Percentiles rank a stretch among this genome's conserved stretches.
Conservation (phyloP, 2,797 vertebrate species). For the Triplophysa yarkandensis region DNA sequence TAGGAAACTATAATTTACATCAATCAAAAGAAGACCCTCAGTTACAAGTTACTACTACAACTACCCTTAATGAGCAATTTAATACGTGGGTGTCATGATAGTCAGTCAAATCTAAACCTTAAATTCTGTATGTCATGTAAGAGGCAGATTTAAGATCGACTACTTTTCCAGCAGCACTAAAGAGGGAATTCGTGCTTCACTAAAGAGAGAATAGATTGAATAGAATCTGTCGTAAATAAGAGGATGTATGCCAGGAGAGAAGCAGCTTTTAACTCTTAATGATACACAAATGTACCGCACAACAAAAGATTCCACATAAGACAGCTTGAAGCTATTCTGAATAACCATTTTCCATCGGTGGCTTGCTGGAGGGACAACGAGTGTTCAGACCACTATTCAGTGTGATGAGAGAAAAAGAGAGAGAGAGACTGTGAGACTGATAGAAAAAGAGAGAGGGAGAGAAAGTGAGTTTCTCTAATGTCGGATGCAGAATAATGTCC, state of each 20-base stretch:
- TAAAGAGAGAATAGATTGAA: constrained; percentile 49
- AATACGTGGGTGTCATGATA: background rate
- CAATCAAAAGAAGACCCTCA: too few relatives aligned
- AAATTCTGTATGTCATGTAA: background rate
- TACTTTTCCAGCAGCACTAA: background rate
- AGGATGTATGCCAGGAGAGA: constrained; percentile 45
- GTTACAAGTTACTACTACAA: too few relatives aligned
- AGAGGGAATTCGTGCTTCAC: constrained; percentile 11
- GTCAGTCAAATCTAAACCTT: background rate
- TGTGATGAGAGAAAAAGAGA: constrained; percentile 30
- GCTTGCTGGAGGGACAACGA: constrained; percentile 45
- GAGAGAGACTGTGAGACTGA: constrained; percentile 3
- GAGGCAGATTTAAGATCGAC: too few relatives aligned
- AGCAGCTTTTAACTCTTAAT: constrained; percentile 50
- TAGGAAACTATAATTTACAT: too few relatives aligned
- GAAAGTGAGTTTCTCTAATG: background rate
- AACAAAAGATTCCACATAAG: constrained; percentile 45
- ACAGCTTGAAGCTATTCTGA: constrained; percentile 45
- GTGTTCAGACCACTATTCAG: constrained; percentile 22
- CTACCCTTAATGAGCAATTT: too few relatives aligned
- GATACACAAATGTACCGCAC: constrained; percentile 40
- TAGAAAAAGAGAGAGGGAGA: constrained; percentile 1
- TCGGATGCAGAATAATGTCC: constrained; percentile 18
- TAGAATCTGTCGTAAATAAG: constrained; percentile 43
- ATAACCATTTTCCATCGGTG: constrained; percentile 52